These are phyloP conservation scores for Salvelinus sp. DNA, from an alignment of 2,113 vertebrate genomes.

Conservation along the genomic window DNA sequence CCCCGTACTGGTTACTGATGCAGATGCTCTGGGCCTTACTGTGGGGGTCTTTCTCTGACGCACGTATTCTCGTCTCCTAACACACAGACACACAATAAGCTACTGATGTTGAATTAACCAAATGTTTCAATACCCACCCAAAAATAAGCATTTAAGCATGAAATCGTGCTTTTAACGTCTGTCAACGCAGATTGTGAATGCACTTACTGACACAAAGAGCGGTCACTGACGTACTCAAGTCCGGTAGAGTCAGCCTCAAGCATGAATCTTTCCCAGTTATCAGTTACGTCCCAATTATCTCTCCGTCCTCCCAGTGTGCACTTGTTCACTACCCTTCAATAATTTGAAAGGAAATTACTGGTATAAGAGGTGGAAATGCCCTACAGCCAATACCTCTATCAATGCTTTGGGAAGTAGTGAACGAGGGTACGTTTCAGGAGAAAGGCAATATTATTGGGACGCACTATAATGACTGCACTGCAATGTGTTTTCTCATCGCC, in stretches of 20 bases:
- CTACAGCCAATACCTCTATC: no score
- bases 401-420: no score
- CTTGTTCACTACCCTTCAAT: no score
- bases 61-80: conserved; percentile 89
- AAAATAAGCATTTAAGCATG: not conserved
- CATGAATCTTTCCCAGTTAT: not conserved
- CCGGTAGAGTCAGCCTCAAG: not conserved
- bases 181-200: not conserved
- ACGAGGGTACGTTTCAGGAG: no score
- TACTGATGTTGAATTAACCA: not conserved
- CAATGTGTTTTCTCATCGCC: not conserved
- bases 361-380: no score
- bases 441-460: no score
- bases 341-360: no score
- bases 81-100: conserved; percentile 5
- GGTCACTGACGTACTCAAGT: not conserved
- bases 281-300: no score
- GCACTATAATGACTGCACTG: not conserved
- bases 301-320: no score
- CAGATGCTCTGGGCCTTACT: conserved; percentile 80
- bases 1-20: conserved; percentile 85
- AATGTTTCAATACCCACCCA: no score
- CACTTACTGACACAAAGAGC: not conserved
- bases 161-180: no score
- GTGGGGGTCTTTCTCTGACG: conserved; percentile 78